Percentiles rank a stretch among this genome's conserved stretches.
These are phyloP conservation scores for Drosophila auraria DNA, from an alignment of 1,140 invertebrate genomes.

Conservation along the genomic window DNA sequence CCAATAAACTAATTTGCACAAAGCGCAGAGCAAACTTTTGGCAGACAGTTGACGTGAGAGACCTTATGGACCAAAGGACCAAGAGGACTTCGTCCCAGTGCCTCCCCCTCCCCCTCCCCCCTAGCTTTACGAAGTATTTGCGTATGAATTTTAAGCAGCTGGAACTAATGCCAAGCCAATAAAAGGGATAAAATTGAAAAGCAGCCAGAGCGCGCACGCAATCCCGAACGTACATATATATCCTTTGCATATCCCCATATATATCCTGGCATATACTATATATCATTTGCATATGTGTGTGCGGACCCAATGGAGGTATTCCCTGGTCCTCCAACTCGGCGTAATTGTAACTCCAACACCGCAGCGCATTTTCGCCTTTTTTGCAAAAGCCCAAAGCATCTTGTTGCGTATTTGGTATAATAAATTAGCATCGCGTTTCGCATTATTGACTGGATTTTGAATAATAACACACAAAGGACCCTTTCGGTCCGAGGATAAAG, in stretches of 20 bases:
- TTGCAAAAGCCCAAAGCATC: conserved; percentile 21
- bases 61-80: conserved; percentile 30
- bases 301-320: conserved; percentile 12
- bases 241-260: neutral
- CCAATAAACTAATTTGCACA: conserved; percentile 85
- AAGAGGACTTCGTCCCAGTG: neutral
- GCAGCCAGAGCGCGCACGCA: conserved; percentile 13
- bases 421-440: conserved; percentile 80
- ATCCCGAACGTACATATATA: neutral
- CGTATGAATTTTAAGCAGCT: conserved; percentile 81
- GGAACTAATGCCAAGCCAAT: conserved; percentile 76
- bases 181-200: conserved; percentile 83
- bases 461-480: conserved; percentile 83
- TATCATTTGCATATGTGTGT: conserved; percentile 22
- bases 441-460: conserved; percentile 84
- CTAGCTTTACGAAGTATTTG: conserved; percentile 49
- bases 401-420: conserved; percentile 64
- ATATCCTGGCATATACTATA: neutral
- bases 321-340: conserved; percentile 3
- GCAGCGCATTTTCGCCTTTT: neutral
- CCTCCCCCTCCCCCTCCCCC: neutral
- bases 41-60: conserved; percentile 47
- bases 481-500: conserved; percentile 1
- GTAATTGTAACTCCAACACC: conserved; percentile 69
- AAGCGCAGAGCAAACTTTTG: conserved; percentile 47